phyloP scores from a whole-genome alignment of 2,113 vertebrate genomes.

The Diadophis punctatus region DNA sequence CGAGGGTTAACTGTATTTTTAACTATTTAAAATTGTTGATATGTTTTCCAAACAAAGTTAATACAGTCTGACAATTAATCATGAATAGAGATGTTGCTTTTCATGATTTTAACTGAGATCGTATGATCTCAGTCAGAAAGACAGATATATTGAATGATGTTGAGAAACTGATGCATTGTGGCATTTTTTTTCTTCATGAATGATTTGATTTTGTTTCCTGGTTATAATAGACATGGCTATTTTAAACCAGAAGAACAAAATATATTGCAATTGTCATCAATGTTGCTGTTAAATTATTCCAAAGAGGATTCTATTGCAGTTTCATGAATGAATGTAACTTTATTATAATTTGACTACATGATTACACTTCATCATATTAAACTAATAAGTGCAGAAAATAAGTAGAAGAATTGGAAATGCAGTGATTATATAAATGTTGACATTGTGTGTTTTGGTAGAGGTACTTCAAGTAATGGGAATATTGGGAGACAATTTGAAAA shows the following conservation, averaged over 20 bases:
- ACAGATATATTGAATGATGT: not conserved
- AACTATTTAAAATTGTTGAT: not conserved
- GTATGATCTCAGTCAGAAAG: not conserved
- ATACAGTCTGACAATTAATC: not conserved
- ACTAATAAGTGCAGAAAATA: not conserved
- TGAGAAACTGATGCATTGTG: not conserved
- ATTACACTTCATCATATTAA: not conserved
- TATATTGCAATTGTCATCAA: not conserved
- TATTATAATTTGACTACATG: not conserved
- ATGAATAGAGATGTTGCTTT: not conserved
- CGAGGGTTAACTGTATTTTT: not conserved
- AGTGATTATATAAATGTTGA: not conserved
- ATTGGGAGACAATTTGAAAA: not conserved
- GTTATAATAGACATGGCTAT: not conserved
- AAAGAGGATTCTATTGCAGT: not conserved
- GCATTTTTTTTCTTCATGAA: not conserved
- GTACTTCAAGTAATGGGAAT: not conserved
- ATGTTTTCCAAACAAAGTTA: not conserved
- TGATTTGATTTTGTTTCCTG: not conserved
- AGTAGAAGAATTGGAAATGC: not conserved
- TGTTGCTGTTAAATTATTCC: not conserved
- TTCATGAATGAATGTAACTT: not conserved
- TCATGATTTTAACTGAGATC: not conserved
- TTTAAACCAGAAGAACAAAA: not conserved
- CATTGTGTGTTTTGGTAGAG: not conserved